Evolutionary conservation across 2,888 invertebrate species (phyloP).

Genomic region (Drosophila antonietae): DNA sequence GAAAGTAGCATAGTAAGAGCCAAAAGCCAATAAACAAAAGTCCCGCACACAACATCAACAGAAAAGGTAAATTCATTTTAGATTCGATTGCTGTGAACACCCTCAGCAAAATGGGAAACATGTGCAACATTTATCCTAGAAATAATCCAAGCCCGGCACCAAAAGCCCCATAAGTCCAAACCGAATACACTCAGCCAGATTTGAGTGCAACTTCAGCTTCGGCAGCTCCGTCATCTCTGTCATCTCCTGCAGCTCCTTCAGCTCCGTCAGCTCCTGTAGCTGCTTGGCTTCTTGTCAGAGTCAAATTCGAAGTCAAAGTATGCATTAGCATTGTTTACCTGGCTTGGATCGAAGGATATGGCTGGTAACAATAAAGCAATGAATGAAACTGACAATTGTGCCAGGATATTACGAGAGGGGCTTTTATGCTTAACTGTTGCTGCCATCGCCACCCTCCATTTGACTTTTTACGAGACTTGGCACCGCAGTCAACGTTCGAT

Average conservation of each 20-base stretch:
- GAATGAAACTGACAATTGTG: constrained; percentile 59
- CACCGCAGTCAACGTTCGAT: constrained; percentile 25
- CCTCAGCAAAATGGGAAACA: constrained; percentile 55
- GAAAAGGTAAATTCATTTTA: constrained; percentile 73
- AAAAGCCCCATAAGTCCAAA: constrained; percentile 30
- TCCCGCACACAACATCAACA: constrained; percentile 61
- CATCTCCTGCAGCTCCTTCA: background rate
- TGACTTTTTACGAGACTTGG: constrained; percentile 38
- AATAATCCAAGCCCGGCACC: constrained; percentile 37
- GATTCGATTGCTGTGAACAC: constrained; percentile 56
- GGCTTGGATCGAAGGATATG: constrained; percentile 13
- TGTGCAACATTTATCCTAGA: constrained; percentile 65
- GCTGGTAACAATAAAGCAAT: constrained; percentile 59
- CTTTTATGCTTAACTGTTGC: constrained; percentile 45
- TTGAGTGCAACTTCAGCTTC: constrained; percentile 22
- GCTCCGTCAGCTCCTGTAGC: background rate
- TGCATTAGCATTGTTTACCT: constrained; percentile 77
- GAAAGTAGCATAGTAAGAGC: constrained; percentile 35
- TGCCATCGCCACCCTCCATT: constrained; percentile 10
- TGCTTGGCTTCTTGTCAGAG: constrained; percentile 23
- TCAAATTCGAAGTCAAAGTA: constrained; percentile 46
- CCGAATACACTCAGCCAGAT: constrained; percentile 16
- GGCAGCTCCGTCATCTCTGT: too few relatives aligned
- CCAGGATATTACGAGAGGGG: constrained; percentile 64
- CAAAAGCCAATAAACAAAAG: constrained; percentile 74